Evolutionary conservation across 2,797 vertebrate genomes (phyloP).

Genomic region (Podargus strigoides): DNA sequence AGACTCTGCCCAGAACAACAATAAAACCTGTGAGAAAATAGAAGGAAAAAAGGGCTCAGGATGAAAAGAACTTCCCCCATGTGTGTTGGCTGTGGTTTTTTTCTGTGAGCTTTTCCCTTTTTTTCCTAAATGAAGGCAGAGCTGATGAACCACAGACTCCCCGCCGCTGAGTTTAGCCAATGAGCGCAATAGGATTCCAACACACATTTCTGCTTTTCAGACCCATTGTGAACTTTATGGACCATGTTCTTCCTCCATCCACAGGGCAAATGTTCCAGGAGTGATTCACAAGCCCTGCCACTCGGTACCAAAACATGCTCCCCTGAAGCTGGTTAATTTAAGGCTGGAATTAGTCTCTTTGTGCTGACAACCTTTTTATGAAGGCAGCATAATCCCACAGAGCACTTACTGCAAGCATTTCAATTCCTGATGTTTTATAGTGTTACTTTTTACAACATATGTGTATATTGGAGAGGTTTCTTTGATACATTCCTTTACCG

Average conservation of each 20-base stretch:
- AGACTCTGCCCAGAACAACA: background rate
- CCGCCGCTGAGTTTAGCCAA: background rate
- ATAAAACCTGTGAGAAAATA: background rate
- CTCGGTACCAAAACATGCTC: background rate
- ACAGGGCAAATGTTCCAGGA: conserved; percentile 3
- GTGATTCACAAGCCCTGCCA: conserved; percentile 4
- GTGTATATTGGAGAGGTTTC: conserved; percentile 33
- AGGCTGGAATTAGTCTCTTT: conserved; percentile 42
- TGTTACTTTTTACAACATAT: conserved; percentile 22
- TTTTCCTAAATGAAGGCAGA: background rate
- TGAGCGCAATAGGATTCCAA: background rate
- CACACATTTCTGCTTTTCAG: background rate
- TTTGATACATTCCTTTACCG: background rate
- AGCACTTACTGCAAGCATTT: conserved; percentile 13
- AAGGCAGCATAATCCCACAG: conserved; percentile 33
- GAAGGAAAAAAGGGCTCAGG: background rate
- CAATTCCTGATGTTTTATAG: conserved; percentile 42
- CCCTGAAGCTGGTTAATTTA: conserved; percentile 40
- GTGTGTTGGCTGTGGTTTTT: background rate
- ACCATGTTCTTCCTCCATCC: background rate
- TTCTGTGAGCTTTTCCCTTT: background rate
- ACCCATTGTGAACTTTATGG: conserved; percentile 17
- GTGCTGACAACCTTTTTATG: conserved; percentile 33
- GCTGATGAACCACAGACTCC: background rate
- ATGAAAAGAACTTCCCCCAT: background rate